These are phyloP conservation scores for Polymixis lichenea DNA, from an alignment of 2,888 invertebrate species.

Conservation along the genomic window DNA sequence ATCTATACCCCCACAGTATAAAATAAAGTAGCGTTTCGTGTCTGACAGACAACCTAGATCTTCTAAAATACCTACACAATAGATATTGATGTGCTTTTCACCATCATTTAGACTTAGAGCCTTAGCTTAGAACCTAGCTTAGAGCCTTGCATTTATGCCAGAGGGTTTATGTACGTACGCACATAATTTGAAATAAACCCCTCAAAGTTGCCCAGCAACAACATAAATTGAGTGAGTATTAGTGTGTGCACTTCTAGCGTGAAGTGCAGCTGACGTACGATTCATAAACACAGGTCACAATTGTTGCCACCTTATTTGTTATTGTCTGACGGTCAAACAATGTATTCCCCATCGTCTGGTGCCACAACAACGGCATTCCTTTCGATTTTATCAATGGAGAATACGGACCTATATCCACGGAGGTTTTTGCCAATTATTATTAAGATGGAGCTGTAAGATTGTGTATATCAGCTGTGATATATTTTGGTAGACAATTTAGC, in stretches of 20 bases:
- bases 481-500: neutral
- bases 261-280: slow-evolving; percentile 56
- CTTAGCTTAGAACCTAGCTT: too few species aligned
- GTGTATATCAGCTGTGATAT: neutral
- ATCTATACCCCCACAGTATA: too few species aligned
- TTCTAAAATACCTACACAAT: too few species aligned
- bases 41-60: too few species aligned
- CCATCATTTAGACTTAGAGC: too few species aligned
- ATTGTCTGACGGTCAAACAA: slow-evolving; percentile 66
- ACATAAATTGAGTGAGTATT: slow-evolving; percentile 33
- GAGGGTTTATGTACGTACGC: too few species aligned
- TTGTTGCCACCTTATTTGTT: slow-evolving; percentile 61
- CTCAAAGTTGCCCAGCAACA: neutral
- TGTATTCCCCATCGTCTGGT: slow-evolving; percentile 64
- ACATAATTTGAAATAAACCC: neutral
- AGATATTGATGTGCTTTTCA: too few species aligned
- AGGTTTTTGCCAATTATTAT: neutral
- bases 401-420: neutral
- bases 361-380: slow-evolving; percentile 34
- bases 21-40: too few species aligned
- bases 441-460: neutral
- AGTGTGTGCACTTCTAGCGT: slow-evolving; percentile 58
- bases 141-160: too few species aligned
- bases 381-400: slow-evolving; percentile 30
- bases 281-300: slow-evolving; percentile 76